phyloP scores from a whole-genome alignment of 2,888 invertebrate genomes.

The Endotricha flammealis region DNA sequence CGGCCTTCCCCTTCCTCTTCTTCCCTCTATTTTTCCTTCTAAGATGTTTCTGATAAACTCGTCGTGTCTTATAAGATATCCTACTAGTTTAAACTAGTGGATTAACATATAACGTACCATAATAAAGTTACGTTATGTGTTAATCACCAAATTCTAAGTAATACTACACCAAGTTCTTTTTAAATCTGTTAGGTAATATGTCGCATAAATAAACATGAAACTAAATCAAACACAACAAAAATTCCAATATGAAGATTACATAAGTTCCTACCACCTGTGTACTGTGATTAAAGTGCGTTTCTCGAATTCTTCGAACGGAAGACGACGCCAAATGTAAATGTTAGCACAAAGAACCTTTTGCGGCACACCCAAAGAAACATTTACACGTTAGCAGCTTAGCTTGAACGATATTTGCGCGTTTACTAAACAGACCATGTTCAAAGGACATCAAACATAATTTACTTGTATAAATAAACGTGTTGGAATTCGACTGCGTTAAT shows the following conservation, averaged over 20 bases:
- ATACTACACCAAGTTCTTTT: no score
- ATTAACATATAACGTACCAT: no score
- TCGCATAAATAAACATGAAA: no score
- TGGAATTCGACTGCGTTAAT: constrained; percentile 5
- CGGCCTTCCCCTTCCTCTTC: no score
- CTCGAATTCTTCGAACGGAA: constrained; percentile 33
- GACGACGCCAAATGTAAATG: constrained; percentile 64
- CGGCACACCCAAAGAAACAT: constrained; percentile 54
- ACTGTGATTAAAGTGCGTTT: constrained; percentile 70
- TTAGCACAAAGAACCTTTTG: constrained; percentile 57
- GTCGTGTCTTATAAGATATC: no score
- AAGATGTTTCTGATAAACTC: no score
- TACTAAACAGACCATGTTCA: constrained; percentile 34
- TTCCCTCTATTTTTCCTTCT: no score
- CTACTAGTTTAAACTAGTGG: no score
- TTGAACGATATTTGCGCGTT: constrained; percentile 40
- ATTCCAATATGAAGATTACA: constrained; percentile 69
- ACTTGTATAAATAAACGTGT: constrained; percentile 21
- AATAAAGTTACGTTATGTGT: no score
- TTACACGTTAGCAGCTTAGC: constrained; percentile 42
- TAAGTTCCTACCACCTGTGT: constrained; percentile 58
- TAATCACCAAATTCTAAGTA: no score
- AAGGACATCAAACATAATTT: constrained; percentile 26
- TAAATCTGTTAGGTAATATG: no score
- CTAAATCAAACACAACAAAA: no score